phyloP scores from a whole-genome alignment of 2,113 vertebrate species.

The Trachemys scripta region DNA sequence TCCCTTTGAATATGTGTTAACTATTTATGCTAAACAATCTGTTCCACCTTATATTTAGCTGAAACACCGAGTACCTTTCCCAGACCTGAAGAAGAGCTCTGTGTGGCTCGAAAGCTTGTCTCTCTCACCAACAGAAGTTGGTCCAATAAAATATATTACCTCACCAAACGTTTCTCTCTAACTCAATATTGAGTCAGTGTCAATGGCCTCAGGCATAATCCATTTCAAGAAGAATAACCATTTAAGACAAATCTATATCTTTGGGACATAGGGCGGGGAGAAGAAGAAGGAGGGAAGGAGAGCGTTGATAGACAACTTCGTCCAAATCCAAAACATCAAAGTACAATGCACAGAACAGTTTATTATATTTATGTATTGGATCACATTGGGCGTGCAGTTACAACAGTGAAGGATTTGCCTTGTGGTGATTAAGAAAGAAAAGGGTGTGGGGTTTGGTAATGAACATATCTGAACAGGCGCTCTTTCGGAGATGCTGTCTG shows the following conservation, averaged over 20 bases:
- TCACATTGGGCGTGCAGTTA: background rate
- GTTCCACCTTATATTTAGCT: background rate
- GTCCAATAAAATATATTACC: background rate
- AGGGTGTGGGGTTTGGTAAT: background rate
- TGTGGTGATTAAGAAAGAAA: background rate
- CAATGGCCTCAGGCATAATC: background rate
- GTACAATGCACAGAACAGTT: background rate
- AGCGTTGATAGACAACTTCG: background rate
- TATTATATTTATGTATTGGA: background rate
- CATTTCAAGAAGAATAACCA: background rate
- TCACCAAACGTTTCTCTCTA: background rate
- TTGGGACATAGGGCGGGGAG: accelerated
- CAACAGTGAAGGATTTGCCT: background rate
- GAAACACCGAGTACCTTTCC: background rate
- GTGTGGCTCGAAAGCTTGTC: background rate
- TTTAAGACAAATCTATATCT: background rate
- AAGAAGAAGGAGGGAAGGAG: background rate
- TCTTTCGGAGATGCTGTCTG: background rate
- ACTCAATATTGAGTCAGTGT: too few species aligned
- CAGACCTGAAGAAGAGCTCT: background rate
- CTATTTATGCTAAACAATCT: background rate
- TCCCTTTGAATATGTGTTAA: too few species aligned
- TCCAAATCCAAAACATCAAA: background rate
- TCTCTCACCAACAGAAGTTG: background rate
- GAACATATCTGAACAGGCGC: background rate